These are phyloP conservation scores for Gari tellinella DNA, from an alignment of 2,888 invertebrate genomes.

Conservation along the genomic window DNA sequence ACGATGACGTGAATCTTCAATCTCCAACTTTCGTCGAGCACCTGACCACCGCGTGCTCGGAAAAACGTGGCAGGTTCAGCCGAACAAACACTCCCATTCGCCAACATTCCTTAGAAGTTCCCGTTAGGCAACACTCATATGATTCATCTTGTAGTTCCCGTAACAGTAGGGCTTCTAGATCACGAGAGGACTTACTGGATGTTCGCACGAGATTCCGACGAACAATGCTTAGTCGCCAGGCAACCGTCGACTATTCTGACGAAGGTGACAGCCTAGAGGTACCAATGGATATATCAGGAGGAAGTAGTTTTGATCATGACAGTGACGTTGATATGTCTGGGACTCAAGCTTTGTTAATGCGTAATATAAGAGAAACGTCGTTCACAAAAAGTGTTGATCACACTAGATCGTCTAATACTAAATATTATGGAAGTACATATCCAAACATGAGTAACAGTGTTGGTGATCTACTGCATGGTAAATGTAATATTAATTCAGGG, in stretches of 20 bases:
- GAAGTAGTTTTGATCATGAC: constrained; percentile 46
- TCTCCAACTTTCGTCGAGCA: constrained; percentile 68
- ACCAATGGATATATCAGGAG: constrained; percentile 18
- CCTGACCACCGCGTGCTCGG: constrained; percentile 54
- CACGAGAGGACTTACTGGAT: constrained; percentile 39
- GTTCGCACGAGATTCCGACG: constrained; percentile 35
- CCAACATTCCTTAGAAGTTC: constrained; percentile 35
- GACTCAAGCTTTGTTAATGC: constrained; percentile 29
- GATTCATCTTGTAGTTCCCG: constrained; percentile 39
- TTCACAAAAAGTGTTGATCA: constrained; percentile 24
- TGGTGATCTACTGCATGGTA: constrained; percentile 48
- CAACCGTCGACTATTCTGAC: constrained; percentile 49
- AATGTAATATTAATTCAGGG: constrained; percentile 14
- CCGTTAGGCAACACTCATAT: constrained; percentile 34
- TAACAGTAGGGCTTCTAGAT: constrained; percentile 31
- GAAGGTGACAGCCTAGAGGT: constrained; percentile 24
- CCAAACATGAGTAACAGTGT: constrained; percentile 55
- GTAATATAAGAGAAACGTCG: constrained; percentile 36
- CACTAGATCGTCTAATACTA: not conserved
- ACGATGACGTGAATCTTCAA: constrained; percentile 65
- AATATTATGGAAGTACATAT: constrained; percentile 11
- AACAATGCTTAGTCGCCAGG: constrained; percentile 44
- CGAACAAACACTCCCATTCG: constrained; percentile 3
- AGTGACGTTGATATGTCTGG: constrained; percentile 16
- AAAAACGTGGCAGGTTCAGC: constrained; percentile 21